A percentile compares a stretch with the other conserved stretches of the same genome.
phyloP scores from a whole-genome alignment of 2,113 vertebrate genomes.

The Poecilia latipinna region DNA sequence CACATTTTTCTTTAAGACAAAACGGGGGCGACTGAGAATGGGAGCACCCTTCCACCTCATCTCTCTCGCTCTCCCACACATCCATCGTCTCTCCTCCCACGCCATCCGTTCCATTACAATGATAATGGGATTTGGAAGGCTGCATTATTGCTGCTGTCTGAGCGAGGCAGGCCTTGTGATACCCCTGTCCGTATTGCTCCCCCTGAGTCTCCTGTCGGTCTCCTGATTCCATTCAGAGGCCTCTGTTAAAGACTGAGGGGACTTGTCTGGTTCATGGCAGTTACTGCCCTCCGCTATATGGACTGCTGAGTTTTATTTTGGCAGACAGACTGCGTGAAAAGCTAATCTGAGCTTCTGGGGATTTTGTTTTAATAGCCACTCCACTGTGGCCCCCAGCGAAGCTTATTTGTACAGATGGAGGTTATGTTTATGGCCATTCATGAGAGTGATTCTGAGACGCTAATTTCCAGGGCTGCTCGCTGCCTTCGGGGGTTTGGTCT shows the following conservation, averaged over 20 bases:
- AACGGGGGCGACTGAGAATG: constrained; percentile 9
- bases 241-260: constrained; percentile 60
- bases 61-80: constrained; percentile 44
- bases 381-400: constrained; percentile 26
- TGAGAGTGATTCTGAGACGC: constrained; percentile 38
- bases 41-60: constrained; percentile 46
- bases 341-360: constrained; percentile 37
- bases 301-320: constrained; percentile 63
- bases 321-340: constrained; percentile 35
- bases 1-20: constrained; percentile 32
- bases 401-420: constrained; percentile 50
- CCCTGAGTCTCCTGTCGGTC: constrained; percentile 58
- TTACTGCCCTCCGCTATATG: constrained; percentile 55
- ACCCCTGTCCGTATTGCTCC: constrained; percentile 54
- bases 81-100: constrained; percentile 60
- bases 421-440: constrained; percentile 63
- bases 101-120: constrained; percentile 73
- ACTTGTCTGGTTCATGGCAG: constrained; percentile 56
- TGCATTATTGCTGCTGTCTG: constrained; percentile 73
- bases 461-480: constrained; percentile 27
- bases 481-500: constrained; percentile 33
- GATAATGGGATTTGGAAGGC: constrained; percentile 78
- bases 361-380: constrained; percentile 54
- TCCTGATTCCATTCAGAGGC: constrained; percentile 60
- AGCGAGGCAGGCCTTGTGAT: constrained; percentile 62